Evolutionary conservation across 2,797 vertebrate species (phyloP).

Genomic region (Chaenodraco wilsoni): DNA sequence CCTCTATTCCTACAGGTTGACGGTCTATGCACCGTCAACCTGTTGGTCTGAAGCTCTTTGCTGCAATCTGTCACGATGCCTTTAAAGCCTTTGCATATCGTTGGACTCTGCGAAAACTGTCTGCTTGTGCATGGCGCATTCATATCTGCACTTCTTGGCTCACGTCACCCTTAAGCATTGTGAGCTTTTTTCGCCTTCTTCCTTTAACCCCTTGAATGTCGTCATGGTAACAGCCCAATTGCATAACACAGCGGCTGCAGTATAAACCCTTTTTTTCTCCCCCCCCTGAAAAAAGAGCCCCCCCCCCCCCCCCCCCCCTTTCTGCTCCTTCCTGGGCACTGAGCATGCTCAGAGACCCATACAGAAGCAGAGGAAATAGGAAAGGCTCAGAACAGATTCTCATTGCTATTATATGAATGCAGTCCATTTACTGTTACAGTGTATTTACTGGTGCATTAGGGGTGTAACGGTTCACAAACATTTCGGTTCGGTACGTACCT

Average conservation of each 20-base stretch:
- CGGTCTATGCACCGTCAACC: background rate
- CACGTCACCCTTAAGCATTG: constrained; percentile 8
- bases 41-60: background rate
- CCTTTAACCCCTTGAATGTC: constrained; percentile 44
- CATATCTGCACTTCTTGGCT: background rate
- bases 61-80: background rate
- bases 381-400: constrained; percentile 30
- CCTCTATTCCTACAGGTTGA: constrained; percentile 6
- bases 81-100: background rate
- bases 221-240: constrained; percentile 75
- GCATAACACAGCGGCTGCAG: constrained; percentile 74
- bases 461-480: no score
- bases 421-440: no score
- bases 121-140: background rate
- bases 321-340: constrained; percentile 24
- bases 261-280: constrained; percentile 72
- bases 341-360: constrained; percentile 63
- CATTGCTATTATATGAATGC: background rate
- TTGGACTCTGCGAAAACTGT: background rate
- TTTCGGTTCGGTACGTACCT: no score
- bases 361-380: constrained; percentile 51
- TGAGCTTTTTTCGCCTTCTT: constrained; percentile 42
- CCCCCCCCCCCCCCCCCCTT: constrained; percentile 5
- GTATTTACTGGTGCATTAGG: background rate
- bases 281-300: constrained; percentile 70